Evolutionary conservation across 2,888 invertebrate species (phyloP), one percentile per base, ranked within the genome.

Genomic region (Leucophora obtusa): DNA sequence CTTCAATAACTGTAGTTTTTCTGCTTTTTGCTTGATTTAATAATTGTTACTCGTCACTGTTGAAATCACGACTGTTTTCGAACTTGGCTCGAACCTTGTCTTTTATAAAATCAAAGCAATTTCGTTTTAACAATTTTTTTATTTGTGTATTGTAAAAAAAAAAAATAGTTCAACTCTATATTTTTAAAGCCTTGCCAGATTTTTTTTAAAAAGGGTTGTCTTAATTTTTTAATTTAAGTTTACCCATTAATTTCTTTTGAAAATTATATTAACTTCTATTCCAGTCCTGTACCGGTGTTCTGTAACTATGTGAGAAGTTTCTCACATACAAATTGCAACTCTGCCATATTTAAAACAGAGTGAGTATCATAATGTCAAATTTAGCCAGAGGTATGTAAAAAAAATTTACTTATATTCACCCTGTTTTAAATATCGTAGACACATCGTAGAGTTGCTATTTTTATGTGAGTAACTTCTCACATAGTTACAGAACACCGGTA

Each of bases 71-170:
- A 87, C 87, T 87, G 87, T 85, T 85, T 84, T 85, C 83, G 85
- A 85, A 84, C 85, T 84, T 83, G 84, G 84, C 82, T 85, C 84
- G 82, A 82, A 86, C 85, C 85, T 86, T 87, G 86, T 85, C 85
- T 87, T 87, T 87, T 86, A 86, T 86, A 85, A 86, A 84, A 84
- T 83, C 83, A 83, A 83, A 84, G 79, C 81, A 82, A 82, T 83
- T 80, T 82, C 69, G 68, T 76, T 83, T 74, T 38, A 54, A 60
- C 24, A 71, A 59, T 66, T 54, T 75, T 60, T n/a, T 65, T 53
- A 11, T 75, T 54, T 51, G 51, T 59, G 43, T 60, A 43, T 59
- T 72, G 56, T 70, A 18, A 53, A 21, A 24, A 11, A 17, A 11
- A 17, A 69, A 43, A 56, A 65, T 18, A 62, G 18, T 69, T 63